phyloP scores from a whole-genome alignment of 2,113 vertebrate species.

The Datnioides undecimradiatus region DNA sequence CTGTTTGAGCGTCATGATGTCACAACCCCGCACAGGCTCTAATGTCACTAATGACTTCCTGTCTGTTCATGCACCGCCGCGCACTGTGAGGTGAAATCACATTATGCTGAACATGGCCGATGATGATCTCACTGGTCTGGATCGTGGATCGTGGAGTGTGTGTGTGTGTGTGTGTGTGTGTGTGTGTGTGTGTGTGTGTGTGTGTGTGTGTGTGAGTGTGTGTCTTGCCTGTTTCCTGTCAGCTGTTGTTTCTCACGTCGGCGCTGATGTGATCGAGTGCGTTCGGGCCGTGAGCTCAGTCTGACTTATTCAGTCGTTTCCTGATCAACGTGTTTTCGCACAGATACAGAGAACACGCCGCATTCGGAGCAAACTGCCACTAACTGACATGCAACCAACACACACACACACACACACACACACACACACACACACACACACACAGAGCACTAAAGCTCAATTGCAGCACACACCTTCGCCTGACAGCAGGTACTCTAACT shows the following conservation, averaged over 20 bases:
- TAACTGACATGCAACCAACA: neutral
- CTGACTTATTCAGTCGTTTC: conserved; percentile 6
- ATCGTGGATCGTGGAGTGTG: too few species aligned
- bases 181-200: conserved; percentile 20
- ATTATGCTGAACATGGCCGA: conserved; percentile 51
- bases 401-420: too few species aligned
- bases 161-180: conserved; percentile 33
- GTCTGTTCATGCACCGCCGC: conserved; percentile 11
- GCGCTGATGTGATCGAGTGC: conserved; percentile 1
- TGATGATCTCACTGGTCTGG: conserved; percentile 49
- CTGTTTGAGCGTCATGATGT: neutral
- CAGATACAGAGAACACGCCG: too few species aligned
- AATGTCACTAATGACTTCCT: conserved; percentile 44
- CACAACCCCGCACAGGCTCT: conserved; percentile 15
- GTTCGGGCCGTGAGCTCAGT: neutral
- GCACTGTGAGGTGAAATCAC: conserved; percentile 65
- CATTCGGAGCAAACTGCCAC: neutral
- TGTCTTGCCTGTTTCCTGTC: conserved; percentile 65
- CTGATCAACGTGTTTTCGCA: neutral
- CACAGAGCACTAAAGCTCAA: too few species aligned
- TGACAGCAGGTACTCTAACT: too few species aligned
- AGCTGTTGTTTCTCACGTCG: conserved; percentile 57
- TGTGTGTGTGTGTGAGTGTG: neutral
- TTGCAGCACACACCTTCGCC: too few species aligned
- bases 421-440: too few species aligned